Conservation (phyloP, 2,797 vertebrate species). For the Sparus aurata region DNA sequence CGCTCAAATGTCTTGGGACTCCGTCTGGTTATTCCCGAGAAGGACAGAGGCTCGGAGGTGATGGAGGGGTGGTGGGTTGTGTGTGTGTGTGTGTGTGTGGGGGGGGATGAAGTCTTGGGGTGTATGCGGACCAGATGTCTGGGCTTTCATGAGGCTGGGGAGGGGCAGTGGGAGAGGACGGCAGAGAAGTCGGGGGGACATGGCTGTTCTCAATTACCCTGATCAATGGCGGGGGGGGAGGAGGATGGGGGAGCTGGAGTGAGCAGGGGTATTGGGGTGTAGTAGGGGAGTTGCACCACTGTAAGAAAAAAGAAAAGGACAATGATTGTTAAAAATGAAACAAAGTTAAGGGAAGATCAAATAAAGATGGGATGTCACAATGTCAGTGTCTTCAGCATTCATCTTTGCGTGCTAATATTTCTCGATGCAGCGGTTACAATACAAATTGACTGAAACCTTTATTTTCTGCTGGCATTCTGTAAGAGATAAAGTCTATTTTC, state of each 20-base stretch:
- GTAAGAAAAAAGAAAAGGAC: conserved; percentile 34
- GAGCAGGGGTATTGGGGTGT: conserved; percentile 33
- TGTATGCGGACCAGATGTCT: conserved; percentile 94
- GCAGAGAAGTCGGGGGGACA: conserved; percentile 52
- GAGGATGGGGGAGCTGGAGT: conserved; percentile 22
- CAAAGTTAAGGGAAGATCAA: conserved; percentile 24
- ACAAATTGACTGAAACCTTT: neutral
- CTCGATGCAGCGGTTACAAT: neutral
- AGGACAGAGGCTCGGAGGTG: conserved; percentile 73
- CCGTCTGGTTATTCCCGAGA: conserved; percentile 71
- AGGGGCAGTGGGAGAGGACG: conserved; percentile 57
- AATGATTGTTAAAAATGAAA: conserved; percentile 41
- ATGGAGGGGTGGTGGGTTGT: no score
- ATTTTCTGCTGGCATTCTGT: neutral
- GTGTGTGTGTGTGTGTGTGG: no score
- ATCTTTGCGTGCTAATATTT: neutral
- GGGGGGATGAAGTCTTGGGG: conserved; percentile 68
- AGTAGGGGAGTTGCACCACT: conserved; percentile 33
- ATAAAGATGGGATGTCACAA: neutral
- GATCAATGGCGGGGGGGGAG: conserved; percentile 76
- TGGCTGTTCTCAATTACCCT: conserved; percentile 93
- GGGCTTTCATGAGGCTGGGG: conserved; percentile 72
- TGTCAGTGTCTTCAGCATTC: neutral
- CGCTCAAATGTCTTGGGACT: conserved; percentile 73
- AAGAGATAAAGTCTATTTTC: neutral